Base-by-base conservation (phyloP, 30 jellyfish, hydroid and myxozoan species). In the Chironex yamaguchii region DNA sequence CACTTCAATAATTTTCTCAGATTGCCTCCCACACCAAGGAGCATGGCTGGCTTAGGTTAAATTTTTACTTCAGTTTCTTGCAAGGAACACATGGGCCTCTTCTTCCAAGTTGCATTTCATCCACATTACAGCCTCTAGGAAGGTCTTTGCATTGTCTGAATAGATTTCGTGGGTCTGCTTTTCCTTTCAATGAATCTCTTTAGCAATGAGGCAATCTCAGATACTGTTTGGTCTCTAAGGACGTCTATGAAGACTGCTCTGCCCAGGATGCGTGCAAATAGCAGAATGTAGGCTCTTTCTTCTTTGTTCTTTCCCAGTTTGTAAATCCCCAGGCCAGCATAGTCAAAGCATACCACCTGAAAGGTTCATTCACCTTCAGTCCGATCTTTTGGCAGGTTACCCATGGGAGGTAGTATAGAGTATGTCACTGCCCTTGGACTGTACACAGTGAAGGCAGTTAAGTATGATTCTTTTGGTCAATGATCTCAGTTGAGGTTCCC, bases 241-340 rank as follows among this genome's bases (percentile, higher is more conserved):
- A 87, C 23, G 23, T 74, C 91, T 0, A 73, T 29, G 54, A 58
- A 21, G 13, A 86, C 54, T 21, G 96, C 96, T 86, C 96, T 76
- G 21, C 80, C 50, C 30, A 86, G 79, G 86, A 87, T 87, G 87
- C 91, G 78, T 1, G 96, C 82, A 42, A 34, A 87, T 0, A 87
- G 75, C 11, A 87, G 82, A 63, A 87, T 52, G 62, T 87, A 86
- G 21, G 96, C 91, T n/a, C n/a, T n/a, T n/a, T n/a, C n/a, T n/a
- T n/a, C n/a, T n/a, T n/a, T n/a, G n/a, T n/a, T n/a, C n/a, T n/a
- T n/a, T n/a, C n/a, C n/a, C n/a, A n/a, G n/a, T n/a, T n/a, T n/a
- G n/a, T n/a, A n/a, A n/a, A n/a, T n/a, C n/a, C n/a, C n/a, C n/a
- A n/a, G n/a, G n/a, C n/a, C n/a, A n/a, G n/a, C n/a, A n/a, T n/a